These are phyloP conservation scores for Tyria jacobaeae DNA, from an alignment of 2,888 invertebrate genomes.

Conservation along the genomic window DNA sequence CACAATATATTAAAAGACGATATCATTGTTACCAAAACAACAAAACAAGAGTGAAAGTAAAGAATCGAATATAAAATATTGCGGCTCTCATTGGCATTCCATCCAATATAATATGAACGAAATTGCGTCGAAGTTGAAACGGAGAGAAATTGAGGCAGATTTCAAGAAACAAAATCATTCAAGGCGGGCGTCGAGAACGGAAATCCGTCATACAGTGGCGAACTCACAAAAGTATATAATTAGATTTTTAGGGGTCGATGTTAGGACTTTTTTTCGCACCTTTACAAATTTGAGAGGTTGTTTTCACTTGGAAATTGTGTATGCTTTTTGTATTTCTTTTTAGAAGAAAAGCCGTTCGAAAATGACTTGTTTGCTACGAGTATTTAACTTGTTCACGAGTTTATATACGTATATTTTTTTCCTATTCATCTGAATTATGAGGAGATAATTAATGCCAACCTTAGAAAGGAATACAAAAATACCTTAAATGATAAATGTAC, in stretches of 20 bases:
- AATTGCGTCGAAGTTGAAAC: slow-evolving; percentile 68
- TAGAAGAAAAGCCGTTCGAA: too few species aligned
- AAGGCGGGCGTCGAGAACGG: slow-evolving; percentile 61
- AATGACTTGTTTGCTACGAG: too few species aligned
- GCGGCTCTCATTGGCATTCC: slow-evolving; percentile 45
- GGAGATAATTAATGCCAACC: too few species aligned
- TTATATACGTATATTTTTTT: too few species aligned
- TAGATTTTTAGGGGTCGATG: slow-evolving; percentile 54
- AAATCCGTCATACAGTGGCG: slow-evolving; percentile 68
- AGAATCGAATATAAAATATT: slow-evolving; percentile 38
- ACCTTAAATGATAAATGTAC: too few species aligned
- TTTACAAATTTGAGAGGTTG: too few species aligned
- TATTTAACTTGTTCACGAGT: too few species aligned
- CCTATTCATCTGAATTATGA: too few species aligned
- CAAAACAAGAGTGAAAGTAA: slow-evolving; percentile 8
- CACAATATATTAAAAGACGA: too few species aligned
- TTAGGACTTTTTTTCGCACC: slow-evolving; percentile 33
- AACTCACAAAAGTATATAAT: slow-evolving; percentile 59
- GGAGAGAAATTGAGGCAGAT: slow-evolving; percentile 71
- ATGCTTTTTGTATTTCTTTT: too few species aligned
- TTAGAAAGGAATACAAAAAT: too few species aligned
- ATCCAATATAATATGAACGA: slow-evolving; percentile 65
- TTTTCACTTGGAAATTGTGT: too few species aligned
- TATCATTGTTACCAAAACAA: neutral
- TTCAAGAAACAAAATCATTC: slow-evolving; percentile 72